Conservation (phyloP, 2,888 invertebrate species). For the Caenorhabditis drosophilae region DNA sequence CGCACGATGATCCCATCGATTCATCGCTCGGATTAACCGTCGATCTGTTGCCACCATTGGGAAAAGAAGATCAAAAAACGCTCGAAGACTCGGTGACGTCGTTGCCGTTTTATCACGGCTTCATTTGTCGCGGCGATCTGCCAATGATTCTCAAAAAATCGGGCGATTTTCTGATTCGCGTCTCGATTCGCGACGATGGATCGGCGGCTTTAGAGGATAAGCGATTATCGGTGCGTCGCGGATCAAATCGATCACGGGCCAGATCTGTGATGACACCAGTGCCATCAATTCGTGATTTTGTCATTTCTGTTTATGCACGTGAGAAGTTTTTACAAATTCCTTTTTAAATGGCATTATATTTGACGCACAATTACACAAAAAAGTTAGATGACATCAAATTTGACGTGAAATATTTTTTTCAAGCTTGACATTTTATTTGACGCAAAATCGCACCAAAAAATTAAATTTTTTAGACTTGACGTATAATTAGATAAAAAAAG, state of each 20-base stretch:
- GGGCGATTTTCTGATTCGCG: constrained; percentile 17
- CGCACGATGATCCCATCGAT: no score
- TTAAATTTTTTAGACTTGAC: no score
- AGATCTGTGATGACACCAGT: background rate
- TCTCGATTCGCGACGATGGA: constrained; percentile 1
- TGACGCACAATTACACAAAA: background rate
- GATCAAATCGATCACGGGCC: background rate
- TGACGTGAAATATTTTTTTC: no score
- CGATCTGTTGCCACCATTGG: no score
- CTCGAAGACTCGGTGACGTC: background rate
- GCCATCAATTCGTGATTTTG: background rate
- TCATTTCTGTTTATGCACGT: constrained; percentile 1
- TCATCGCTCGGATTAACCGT: no score
- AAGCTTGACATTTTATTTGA: no score
- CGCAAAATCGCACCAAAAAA: background rate
- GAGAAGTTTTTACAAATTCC: background rate
- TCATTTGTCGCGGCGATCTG: constrained; percentile 14
- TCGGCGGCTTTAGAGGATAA: background rate
- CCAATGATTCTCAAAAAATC: constrained; percentile 6
- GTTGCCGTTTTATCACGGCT: constrained; percentile 18
- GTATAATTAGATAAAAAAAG: background rate
- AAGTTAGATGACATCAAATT: no score
- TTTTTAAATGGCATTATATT: background rate
- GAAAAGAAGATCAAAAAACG: background rate
- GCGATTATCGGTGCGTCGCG: background rate